Evolutionary conservation across 2,797 vertebrate species (phyloP).

Genomic region (Columba guinea): DNA sequence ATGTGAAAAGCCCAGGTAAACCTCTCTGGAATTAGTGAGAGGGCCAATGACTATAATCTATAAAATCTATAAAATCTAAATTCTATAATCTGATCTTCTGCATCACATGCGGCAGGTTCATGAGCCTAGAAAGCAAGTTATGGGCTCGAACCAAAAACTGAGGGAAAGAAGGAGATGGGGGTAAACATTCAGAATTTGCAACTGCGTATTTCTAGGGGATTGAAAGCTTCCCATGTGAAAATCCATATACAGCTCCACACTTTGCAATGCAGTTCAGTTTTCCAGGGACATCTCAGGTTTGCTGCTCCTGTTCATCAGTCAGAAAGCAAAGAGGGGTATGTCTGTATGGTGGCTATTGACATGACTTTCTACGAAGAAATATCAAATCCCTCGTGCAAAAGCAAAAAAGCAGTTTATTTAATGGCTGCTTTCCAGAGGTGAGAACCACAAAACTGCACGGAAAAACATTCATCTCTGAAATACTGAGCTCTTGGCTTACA

Average conservation of each 20-base stretch:
- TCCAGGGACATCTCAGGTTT: not conserved
- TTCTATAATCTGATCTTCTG: not conserved
- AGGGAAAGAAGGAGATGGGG: not conserved
- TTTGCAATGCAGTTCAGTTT: not conserved
- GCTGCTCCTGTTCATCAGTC: not conserved
- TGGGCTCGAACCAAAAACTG: not conserved
- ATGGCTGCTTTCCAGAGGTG: not conserved
- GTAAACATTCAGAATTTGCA: not conserved
- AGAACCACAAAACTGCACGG: not conserved
- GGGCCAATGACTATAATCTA: no score
- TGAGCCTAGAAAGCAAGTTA: not conserved
- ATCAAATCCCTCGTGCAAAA: not conserved
- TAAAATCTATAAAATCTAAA: no score
- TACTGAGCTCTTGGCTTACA: not conserved
- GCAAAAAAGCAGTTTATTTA: not conserved
- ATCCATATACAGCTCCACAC: not conserved
- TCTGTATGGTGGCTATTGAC: accelerated
- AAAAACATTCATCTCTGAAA: not conserved
- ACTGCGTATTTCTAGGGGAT: accelerated
- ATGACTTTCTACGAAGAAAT: not conserved
- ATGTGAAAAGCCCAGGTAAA: not conserved
- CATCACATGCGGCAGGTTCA: not conserved
- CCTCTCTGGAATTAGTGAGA: not conserved
- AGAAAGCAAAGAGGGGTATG: not conserved
- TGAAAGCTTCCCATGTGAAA: not conserved